Evolutionary conservation across 53 echinoderm and acorn worm genomes (phyloP).

Genomic region (Echinometra lucunter): DNA sequence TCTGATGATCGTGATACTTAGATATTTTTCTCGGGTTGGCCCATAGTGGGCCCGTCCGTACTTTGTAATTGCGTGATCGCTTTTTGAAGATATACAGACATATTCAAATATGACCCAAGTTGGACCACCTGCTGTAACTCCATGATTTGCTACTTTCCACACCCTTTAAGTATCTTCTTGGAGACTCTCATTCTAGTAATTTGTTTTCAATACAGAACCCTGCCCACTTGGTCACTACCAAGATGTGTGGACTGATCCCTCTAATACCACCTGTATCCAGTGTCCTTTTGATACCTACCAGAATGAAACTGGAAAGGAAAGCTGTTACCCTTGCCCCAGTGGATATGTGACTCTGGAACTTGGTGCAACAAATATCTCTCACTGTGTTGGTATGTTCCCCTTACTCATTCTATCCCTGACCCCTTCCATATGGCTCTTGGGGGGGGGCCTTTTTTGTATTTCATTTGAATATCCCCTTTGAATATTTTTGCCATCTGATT

Average conservation of each 20-base stretch:
- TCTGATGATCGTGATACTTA: too few species aligned
- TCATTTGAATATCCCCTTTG: not conserved
- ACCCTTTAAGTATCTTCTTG: too few species aligned
- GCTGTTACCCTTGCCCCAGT: conserved; percentile 2
- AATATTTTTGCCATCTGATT: not conserved
- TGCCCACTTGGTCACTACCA: conserved; percentile 45
- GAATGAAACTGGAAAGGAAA: not conserved
- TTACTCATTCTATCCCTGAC: not conserved
- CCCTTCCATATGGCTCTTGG: not conserved
- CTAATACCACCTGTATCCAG: not conserved
- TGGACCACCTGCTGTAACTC: too few species aligned
- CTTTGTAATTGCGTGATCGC: too few species aligned
- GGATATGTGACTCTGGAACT: conserved; percentile 22
- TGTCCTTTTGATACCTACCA: conserved; percentile 34
- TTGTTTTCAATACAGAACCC: not conserved
- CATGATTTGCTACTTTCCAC: too few species aligned
- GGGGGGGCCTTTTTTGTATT: not conserved
- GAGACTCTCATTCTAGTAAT: not conserved
- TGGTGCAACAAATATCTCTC: not conserved
- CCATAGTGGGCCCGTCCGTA: too few species aligned
- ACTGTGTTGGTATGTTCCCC: not conserved
- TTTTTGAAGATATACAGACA: too few species aligned
- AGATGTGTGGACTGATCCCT: not conserved
- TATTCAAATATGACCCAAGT: too few species aligned
- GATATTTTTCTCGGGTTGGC: too few species aligned